Evolutionary conservation across 1,140 invertebrate genomes (phyloP).

Genomic region (Epicauta chinensis): DNA sequence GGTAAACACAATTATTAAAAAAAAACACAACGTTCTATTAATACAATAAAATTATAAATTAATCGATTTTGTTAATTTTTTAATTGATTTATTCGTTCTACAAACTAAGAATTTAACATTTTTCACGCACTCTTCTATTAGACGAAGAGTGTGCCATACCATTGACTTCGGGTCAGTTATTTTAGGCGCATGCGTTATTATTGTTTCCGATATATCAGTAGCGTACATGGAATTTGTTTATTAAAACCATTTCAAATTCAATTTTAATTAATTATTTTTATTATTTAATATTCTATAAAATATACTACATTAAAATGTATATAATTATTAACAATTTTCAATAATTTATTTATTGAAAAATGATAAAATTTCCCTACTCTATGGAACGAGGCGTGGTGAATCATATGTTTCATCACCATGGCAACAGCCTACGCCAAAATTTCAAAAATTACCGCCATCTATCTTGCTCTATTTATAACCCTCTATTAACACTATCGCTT

Average conservation of each 20-base stretch:
- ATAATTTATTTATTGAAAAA: too few species aligned
- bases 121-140: conserved; percentile 22
- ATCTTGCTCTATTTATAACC: too few species aligned
- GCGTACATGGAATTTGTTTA: conserved; percentile 17
- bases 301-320: neutral
- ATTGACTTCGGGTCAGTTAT: conserved; percentile 31
- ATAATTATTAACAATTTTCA: conserved; percentile 6
- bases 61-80: neutral
- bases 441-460: conserved; percentile 15
- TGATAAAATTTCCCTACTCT: neutral
- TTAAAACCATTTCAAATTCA: too few species aligned
- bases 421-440: conserved; percentile 15
- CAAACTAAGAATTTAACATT: conserved; percentile 28
- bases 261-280: neutral
- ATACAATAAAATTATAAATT: conserved; percentile 7
- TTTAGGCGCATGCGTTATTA: conserved; percentile 25
- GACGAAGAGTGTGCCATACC: conserved; percentile 28
- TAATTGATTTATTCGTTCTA: too few species aligned
- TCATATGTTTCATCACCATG: conserved; percentile 37
- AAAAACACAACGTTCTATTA: neutral
- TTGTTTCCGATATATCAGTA: conserved; percentile 28
- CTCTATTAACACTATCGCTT: too few species aligned
- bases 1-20: neutral
- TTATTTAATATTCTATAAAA: neutral
- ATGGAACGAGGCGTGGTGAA: conserved; percentile 34